Evolutionary conservation across 2,888 invertebrate species (phyloP), one percentile per base, ranked within the genome.

Genomic region (Cephus sareptanus): DNA sequence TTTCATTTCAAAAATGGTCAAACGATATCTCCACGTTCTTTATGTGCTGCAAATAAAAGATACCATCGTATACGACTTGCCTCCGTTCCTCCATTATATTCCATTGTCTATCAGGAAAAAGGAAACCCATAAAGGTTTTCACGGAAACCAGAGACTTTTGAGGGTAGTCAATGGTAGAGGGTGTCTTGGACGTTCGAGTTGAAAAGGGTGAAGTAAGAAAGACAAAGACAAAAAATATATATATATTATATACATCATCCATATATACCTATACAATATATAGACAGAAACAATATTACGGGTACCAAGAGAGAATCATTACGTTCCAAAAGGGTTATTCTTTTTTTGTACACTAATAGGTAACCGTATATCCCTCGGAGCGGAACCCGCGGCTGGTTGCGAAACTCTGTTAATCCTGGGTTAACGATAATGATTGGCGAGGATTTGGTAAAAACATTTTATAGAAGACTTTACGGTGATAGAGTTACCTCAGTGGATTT

Each of bases 1-100:
- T 79, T 74, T 34, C n/a, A 74, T 70, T 71, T 34, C 15, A 11
- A 71, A 71, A 71, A 71, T 71, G 71, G 71, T 31, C 71, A 71
- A 71, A 71, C 31, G 31, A 33, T 71, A 33, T 31, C 31, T 71
- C 15, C 71, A 12, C 31, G 56, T 23, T 56, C 56, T 56, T 56
- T 56, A 56, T 56, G 56, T 23, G 9, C 23, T 56, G 15, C 56
- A 56, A 23, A 56, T 23, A 56, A 56, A 23, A 56, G 56, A 23
- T 56, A 15, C 9, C 56, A 9, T 56, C 56, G 56, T 56, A 9
- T 23, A 56, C 23, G 23, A 56, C 56, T 56, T 56, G 23, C 56
- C 23, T 56, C 9, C 23, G 23, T 23, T 2, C 1, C 9, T 23
- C 23, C 56, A 56, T 56, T 56, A 56, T 56, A 56, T 56, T 56